Conservation (phyloP, 2,113 vertebrate genomes). For the Psettodes erumei region DNA sequence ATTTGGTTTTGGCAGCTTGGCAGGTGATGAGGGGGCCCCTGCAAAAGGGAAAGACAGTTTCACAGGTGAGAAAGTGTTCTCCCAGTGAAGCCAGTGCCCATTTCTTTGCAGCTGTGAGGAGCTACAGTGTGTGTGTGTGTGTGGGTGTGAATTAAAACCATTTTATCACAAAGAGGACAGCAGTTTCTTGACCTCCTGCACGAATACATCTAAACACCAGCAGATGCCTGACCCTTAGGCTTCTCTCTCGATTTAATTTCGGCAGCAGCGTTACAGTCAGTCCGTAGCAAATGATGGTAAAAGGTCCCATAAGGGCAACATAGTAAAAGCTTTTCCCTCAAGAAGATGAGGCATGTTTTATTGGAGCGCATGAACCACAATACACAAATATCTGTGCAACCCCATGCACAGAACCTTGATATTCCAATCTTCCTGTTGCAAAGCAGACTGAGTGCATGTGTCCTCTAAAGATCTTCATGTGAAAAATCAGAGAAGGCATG, state of each 20-base stretch:
- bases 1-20: conserved; percentile 2
- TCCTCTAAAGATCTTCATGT: not conserved
- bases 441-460: conserved; percentile 1
- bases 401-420: not conserved
- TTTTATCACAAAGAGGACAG: conserved; percentile 46
- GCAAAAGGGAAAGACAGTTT: not conserved
- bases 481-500: not conserved
- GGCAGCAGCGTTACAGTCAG: conserved; percentile 19
- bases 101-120: conserved; percentile 19
- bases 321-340: not conserved
- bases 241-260: conserved; percentile 21
- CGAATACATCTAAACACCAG: conserved; percentile 21
- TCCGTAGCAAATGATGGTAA: conserved; percentile 18
- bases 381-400: not conserved
- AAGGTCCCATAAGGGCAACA: not conserved
- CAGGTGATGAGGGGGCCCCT: not conserved
- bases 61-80: conserved; percentile 10
- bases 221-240: conserved; percentile 36
- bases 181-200: conserved; percentile 28
- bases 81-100: not conserved
- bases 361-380: not conserved
- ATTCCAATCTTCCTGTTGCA: not conserved
- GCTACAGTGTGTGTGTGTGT: too few species aligned
- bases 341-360: not conserved
- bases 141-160: conserved; percentile 17